A percentile compares a stretch with the other conserved stretches of the same genome.
phyloP scores from a whole-genome alignment of 2,797 vertebrate genomes.

The Anguilla pacifica region DNA sequence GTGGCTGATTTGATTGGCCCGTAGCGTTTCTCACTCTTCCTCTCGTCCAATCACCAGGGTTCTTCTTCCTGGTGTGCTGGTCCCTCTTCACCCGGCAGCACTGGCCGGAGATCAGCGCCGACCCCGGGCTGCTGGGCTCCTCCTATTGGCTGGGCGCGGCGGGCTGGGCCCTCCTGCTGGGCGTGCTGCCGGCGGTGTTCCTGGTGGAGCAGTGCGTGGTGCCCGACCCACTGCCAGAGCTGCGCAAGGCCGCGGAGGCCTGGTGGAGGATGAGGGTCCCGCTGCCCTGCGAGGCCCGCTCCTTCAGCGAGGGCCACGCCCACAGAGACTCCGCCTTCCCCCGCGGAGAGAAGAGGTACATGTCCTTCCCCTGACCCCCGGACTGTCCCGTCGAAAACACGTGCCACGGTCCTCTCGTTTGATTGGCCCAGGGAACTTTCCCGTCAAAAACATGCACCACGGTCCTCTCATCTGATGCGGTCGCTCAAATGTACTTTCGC shows the following conservation, averaged over 20 bases:
- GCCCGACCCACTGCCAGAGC: conserved; percentile 65
- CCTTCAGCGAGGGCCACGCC: conserved; percentile 52
- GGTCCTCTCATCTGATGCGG: neutral
- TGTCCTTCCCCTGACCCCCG: conserved; percentile 56
- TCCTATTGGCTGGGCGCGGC: conserved; percentile 70
- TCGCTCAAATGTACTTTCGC: neutral
- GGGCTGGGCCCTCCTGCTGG: conserved; percentile 67
- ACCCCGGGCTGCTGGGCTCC: conserved; percentile 64
- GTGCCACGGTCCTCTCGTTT: neutral
- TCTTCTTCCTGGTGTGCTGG: conserved; percentile 79
- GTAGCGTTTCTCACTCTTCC: neutral
- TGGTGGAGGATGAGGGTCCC: conserved; percentile 48
- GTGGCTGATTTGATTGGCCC: neutral
- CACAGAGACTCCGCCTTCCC: conserved; percentile 4
- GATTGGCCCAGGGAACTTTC: neutral
- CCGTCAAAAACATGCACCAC: neutral
- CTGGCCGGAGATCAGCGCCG: conserved; percentile 59
- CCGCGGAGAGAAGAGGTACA: conserved; percentile 40
- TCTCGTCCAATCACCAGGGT: conserved; percentile 61
- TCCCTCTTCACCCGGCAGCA: conserved; percentile 74
- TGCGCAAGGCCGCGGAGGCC: conserved; percentile 57
- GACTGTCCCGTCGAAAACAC: neutral
- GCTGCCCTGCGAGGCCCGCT: conserved; percentile 19
- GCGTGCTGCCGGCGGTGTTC: conserved; percentile 54
- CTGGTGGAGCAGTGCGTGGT: conserved; percentile 64